Evolutionary conservation across 1,140 invertebrate genomes (phyloP), one percentile per base, ranked within the genome.

Genomic region (Nilaparvata lugens): DNA sequence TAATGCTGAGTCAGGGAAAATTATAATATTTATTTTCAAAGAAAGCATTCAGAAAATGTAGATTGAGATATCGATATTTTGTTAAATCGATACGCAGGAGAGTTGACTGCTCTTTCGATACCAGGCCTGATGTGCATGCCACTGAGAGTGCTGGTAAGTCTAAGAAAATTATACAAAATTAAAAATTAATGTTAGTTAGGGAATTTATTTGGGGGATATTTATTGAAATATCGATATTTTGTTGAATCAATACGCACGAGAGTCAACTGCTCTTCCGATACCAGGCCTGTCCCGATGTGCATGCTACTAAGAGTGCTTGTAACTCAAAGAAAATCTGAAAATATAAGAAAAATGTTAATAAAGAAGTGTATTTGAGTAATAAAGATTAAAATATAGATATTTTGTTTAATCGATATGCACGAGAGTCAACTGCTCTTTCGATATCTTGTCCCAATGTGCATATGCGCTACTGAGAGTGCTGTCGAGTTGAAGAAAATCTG

Each of bases 141-240:
- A 79, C 80, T 3, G 88, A 91, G 73, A 89, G 87, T 69, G 85
- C 88, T 71, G 84, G 88, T 89, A 73, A 74, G 72, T n/a, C n/a
- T n/a, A n/a, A n/a, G n/a, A n/a, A n/a, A n/a, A 69, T 21, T 28
- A 23, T 19, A 14, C 40, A 11, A 11, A 40, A 11, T 56, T 38
- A 38, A 38, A 13, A 9, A 14, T n/a, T n/a, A 23, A 14, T 56
- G 54, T 56, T 11, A 13, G n/a, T 56, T 23, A n/a, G n/a, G n/a
- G n/a, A n/a, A n/a, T n/a, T n/a, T n/a, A n/a, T n/a, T n/a, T n/a
- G n/a, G n/a, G n/a, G n/a, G n/a, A n/a, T n/a, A n/a, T n/a, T n/a
- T n/a, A n/a, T n/a, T n/a, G n/a, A n/a, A n/a, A n/a, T n/a, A n/a
- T n/a, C n/a, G n/a, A n/a, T n/a, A n/a, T n/a, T n/a, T n/a, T n/a